These are phyloP conservation scores for Nephotettix cincticeps DNA, from an alignment of 1,140 invertebrate species.

Conservation along the genomic window DNA sequence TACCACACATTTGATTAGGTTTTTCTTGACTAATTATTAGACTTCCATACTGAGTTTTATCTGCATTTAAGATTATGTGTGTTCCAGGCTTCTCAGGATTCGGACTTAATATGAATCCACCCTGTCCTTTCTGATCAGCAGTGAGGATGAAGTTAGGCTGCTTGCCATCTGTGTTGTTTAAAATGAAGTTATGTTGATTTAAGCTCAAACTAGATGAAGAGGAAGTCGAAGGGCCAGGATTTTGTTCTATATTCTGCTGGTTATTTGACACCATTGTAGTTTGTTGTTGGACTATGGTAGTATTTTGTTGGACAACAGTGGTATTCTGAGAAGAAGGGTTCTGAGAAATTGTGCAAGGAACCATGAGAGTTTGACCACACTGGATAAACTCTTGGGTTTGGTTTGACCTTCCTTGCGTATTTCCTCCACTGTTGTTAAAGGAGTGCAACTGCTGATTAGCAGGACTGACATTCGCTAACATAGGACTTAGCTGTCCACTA, in stretches of 20 bases:
- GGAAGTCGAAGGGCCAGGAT: constrained; percentile 25
- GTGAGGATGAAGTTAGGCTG: constrained; percentile 42
- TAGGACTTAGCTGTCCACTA: constrained; percentile 72
- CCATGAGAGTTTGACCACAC: constrained; percentile 56
- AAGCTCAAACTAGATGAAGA: constrained; percentile 34
- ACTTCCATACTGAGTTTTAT: constrained; percentile 35
- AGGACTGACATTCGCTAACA: constrained; percentile 70
- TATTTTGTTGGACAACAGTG: constrained; percentile 59
- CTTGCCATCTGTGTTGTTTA: constrained; percentile 37
- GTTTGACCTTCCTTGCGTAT: neutral
- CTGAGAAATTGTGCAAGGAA: constrained; percentile 66
- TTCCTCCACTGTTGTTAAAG: constrained; percentile 15
- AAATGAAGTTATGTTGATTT: constrained; percentile 38
- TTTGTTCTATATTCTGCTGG: constrained; percentile 45
- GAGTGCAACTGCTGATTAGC: constrained; percentile 52
- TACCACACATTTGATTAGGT: constrained; percentile 29
- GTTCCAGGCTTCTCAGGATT: constrained; percentile 35
- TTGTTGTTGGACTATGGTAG: constrained; percentile 66
- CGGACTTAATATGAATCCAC: constrained; percentile 42
- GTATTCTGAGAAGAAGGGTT: constrained; percentile 51
- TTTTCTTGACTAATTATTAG: constrained; percentile 38
- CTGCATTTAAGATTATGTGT: constrained; percentile 36
- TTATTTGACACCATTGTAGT: constrained; percentile 72
- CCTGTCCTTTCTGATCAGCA: constrained; percentile 36
- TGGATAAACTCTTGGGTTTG: constrained; percentile 62